A percentile compares a stretch with the other conserved stretches of the same genome.
Evolutionary conservation across 1,140 invertebrate species (phyloP).

Genomic region (Zeugodacus cucurbitae): DNA sequence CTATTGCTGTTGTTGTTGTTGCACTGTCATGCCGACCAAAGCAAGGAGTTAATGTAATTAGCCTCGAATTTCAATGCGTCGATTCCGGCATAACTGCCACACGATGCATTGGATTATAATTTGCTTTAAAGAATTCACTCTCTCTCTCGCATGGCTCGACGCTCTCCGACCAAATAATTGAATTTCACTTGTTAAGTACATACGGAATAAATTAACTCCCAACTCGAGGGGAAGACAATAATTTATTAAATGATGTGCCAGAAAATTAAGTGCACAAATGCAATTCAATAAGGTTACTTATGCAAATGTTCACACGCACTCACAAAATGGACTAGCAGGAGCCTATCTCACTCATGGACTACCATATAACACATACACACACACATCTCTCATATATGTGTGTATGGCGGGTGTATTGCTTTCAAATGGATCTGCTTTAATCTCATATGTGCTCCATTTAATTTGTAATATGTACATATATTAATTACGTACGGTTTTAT

Average conservation of each 20-base stretch:
- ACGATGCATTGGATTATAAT: constrained; percentile 10
- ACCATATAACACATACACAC: too few relatives aligned
- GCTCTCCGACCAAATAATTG: not conserved
- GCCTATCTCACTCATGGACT: too few relatives aligned
- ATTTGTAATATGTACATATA: too few relatives aligned
- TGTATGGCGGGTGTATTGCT: too few relatives aligned
- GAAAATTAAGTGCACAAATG: not conserved
- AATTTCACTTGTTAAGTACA: not conserved
- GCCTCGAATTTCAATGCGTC: constrained; percentile 5
- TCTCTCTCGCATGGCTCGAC: not conserved
- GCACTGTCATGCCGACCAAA: not conserved
- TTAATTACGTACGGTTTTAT: too few relatives aligned
- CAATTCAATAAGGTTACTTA: not conserved
- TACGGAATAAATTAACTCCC: not conserved
- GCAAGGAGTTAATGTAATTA: constrained; percentile 23
- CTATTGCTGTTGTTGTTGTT: not conserved
- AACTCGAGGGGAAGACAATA: not conserved
- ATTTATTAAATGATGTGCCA: constrained; percentile 2
- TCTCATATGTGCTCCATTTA: too few relatives aligned
- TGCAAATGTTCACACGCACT: not conserved
- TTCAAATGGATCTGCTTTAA: too few relatives aligned
- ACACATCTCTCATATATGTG: too few relatives aligned
- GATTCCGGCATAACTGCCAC: not conserved
- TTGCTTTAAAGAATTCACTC: not conserved
- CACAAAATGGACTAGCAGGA: too few relatives aligned